phyloP scores from a whole-genome alignment of 2,888 invertebrate species.

The Drosophila mercatorum region DNA sequence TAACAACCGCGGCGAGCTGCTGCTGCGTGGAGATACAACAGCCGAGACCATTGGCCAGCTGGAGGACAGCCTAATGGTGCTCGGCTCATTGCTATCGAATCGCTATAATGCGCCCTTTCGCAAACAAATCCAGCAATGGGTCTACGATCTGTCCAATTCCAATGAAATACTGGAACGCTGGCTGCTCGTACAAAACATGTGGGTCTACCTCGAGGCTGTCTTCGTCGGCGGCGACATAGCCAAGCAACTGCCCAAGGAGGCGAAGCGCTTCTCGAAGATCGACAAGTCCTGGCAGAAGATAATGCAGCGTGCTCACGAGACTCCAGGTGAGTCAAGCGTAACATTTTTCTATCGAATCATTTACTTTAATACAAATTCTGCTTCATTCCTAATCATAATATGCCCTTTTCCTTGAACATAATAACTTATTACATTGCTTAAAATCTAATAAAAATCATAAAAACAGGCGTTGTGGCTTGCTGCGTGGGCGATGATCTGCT shows the following conservation, averaged over 20 bases:
- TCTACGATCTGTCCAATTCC: constrained; percentile 96
- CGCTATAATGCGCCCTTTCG: constrained; percentile 98
- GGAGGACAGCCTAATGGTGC: constrained; percentile 98
- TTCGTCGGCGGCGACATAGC: constrained; percentile 99
- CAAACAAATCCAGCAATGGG: constrained; percentile 98
- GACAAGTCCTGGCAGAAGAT: constrained; percentile 99
- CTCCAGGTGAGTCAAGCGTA: constrained; percentile 87
- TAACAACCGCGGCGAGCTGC: constrained; percentile 96
- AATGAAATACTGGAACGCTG: constrained; percentile 98
- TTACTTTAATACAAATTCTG: too few species aligned
- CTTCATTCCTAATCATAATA: neutral
- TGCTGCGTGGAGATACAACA: constrained; percentile 96
- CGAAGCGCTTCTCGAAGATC: constrained; percentile 97
- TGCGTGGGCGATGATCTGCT: constrained; percentile 98
- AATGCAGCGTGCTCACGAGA: constrained; percentile 98
- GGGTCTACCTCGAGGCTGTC: constrained; percentile 99
- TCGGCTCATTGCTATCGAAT: constrained; percentile 96
- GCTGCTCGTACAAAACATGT: constrained; percentile 98
- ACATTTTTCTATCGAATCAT: neutral
- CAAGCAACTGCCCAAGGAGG: constrained; percentile 98
- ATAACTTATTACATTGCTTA: neutral
- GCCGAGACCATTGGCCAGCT: constrained; percentile 97
- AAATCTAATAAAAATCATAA: constrained; percentile 6
- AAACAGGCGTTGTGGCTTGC: constrained; percentile 91
- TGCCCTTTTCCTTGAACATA: too few species aligned